Evolutionary conservation across 1,140 invertebrate species (phyloP), one percentile per base, ranked within the genome.

Genomic region (Heliconius eleuchia): DNA sequence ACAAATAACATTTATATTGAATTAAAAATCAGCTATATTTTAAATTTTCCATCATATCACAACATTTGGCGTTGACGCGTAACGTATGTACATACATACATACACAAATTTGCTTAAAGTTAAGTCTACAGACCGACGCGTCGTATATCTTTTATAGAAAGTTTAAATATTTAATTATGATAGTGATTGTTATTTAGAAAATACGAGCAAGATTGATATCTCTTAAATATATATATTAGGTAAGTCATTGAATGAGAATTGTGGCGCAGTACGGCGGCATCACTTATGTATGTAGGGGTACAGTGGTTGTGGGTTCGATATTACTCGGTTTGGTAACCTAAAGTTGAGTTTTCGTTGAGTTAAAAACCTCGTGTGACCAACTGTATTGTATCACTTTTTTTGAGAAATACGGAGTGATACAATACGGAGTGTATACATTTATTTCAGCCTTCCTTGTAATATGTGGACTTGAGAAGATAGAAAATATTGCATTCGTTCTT

Each of bases 91-190:
- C 3, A 6, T 27, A 66, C 23, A 30, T 27, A 66, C 60, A 66
- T 30, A 66, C 60, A 66, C 23, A 30, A 66, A 66, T 66, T 66
- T 30, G 60, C 60, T 30, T 30, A 66, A 66, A 30, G 27, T 30
- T 30, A 66, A 66, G 60, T 66, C 9, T 66, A 66, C 3, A 66
- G 60, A 66, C 60, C 60, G 60, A 66, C 60, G 13, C 13, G 27
- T 66, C 27, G 13, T 66, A 66, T 66, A 66, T 66, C 60, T 27
- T 66, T 13, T 66, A 30, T 66, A 30, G 60, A 66, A 30, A 66
- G 60, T 23, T 66, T 30, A 66, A 66, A 66, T 66, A 66, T 66
- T 66, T 66, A 66, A 16, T 66, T 66, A 66, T 30, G 60, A 66
- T 66, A 66, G n/a, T 13, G 60, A 66, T 66, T 66, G 27, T 60